Evolutionary conservation across 2,113 vertebrate species (phyloP).

Genomic region (Gracilinanus agilis): DNA sequence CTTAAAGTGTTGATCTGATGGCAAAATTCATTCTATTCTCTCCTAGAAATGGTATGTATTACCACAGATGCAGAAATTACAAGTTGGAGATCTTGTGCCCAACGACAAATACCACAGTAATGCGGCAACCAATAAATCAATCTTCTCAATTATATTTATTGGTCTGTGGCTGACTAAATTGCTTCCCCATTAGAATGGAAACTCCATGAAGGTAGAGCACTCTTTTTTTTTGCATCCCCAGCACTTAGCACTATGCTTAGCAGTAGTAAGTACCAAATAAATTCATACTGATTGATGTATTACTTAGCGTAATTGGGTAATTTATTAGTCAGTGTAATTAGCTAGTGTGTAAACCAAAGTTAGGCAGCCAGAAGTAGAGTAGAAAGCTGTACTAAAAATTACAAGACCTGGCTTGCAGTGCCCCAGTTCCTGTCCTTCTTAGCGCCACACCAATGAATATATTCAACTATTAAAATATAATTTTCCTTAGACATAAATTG

Average conservation of each 20-base stretch:
- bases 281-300: neutral
- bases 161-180: neutral
- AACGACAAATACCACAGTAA: neutral
- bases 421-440: neutral
- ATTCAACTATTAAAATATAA: slow-evolving; percentile 46
- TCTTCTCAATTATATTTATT: neutral
- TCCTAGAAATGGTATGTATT: neutral
- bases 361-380: neutral
- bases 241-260: neutral
- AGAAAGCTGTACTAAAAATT: neutral
- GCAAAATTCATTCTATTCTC: neutral
- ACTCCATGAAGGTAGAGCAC: neutral
- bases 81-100: neutral
- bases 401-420: neutral
- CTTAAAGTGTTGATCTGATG: neutral
- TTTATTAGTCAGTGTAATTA: neutral
- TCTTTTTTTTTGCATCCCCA: neutral
- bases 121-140: neutral
- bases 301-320: neutral
- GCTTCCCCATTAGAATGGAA: neutral
- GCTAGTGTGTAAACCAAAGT: neutral
- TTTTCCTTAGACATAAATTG: slow-evolving; percentile 54
- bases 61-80: neutral
- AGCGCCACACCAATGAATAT: neutral
- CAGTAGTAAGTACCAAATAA: neutral